A percentile compares a stretch with the other conserved stretches of the same genome.
Conservation (phyloP, 2,888 invertebrate genomes). For the Rhagonycha fulva region DNA sequence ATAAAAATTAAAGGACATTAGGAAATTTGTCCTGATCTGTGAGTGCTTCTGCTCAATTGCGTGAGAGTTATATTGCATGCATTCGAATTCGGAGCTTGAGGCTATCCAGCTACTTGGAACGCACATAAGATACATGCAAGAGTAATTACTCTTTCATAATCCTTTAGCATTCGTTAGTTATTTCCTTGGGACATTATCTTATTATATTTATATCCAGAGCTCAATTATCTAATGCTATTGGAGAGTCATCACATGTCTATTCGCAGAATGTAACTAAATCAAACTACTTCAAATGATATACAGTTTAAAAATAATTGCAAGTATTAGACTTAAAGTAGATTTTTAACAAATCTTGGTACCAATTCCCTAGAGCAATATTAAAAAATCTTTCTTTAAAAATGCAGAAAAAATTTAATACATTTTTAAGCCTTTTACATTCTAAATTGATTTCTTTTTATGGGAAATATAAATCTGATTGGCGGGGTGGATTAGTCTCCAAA, state of each 20-base stretch:
- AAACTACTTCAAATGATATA: not conserved
- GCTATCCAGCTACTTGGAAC: conserved; percentile 49
- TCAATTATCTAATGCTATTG: not conserved
- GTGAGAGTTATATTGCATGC: conserved; percentile 39
- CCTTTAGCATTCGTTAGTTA: conserved; percentile 44
- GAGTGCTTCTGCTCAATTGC: conserved; percentile 31
- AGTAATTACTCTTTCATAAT: conserved; percentile 45
- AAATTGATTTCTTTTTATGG: too few species aligned
- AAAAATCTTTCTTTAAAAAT: too few species aligned
- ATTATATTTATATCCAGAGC: conserved; percentile 30
- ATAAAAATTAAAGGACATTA: conserved; percentile 33
- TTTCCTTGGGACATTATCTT: conserved; percentile 39
- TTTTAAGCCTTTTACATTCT: too few species aligned
- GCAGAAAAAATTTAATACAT: too few species aligned
- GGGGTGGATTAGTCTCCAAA: too few species aligned
- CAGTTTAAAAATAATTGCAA: not conserved
- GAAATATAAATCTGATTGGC: too few species aligned
- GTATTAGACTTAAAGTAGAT: not conserved
- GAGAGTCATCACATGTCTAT: not conserved
- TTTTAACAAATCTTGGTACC: too few species aligned
- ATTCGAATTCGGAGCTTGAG: conserved; percentile 36
- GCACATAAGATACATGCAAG: conserved; percentile 42
- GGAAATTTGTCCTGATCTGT: conserved; percentile 33
- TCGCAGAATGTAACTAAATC: not conserved
- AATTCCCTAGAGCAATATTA: too few species aligned